Conservation (phyloP, 2,797 vertebrate species). For the Rhabdophis nuchalis region DNA sequence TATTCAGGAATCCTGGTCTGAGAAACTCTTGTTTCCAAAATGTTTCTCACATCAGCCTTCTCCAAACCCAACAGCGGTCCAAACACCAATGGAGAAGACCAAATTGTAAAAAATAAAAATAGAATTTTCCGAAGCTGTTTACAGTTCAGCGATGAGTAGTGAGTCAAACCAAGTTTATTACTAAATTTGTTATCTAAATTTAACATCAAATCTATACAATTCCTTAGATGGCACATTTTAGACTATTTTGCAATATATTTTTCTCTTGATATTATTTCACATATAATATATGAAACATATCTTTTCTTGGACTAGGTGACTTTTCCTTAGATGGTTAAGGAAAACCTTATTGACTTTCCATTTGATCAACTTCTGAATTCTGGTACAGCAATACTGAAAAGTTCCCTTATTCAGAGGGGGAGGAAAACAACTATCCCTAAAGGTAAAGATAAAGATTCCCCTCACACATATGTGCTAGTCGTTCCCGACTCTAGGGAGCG, state of each 20-base stretch:
- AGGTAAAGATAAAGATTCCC: too few relatives aligned
- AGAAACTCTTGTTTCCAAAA: background rate
- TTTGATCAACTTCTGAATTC: background rate
- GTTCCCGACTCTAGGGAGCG: too few relatives aligned
- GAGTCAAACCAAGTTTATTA: background rate
- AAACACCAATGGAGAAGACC: background rate
- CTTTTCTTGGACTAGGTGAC: background rate
- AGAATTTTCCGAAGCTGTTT: background rate
- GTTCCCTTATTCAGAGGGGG: background rate
- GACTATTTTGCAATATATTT: background rate
- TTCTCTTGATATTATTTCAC: background rate
- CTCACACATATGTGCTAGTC: too few relatives aligned
- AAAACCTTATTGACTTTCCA: background rate
- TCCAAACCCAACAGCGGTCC: background rate
- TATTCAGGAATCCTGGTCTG: background rate
- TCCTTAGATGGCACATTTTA: background rate
- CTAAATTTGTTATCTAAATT: background rate
- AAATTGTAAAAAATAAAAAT: background rate
- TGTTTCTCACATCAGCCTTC: background rate
- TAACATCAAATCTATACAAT: accelerated
- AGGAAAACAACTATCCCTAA: background rate
- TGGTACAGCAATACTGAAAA: background rate
- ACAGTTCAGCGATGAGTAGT: background rate
- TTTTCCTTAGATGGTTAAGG: background rate
- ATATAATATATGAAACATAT: too few relatives aligned